Conservation (phyloP, 1,140 invertebrate species). For the Centruroides sculpturatus region DNA sequence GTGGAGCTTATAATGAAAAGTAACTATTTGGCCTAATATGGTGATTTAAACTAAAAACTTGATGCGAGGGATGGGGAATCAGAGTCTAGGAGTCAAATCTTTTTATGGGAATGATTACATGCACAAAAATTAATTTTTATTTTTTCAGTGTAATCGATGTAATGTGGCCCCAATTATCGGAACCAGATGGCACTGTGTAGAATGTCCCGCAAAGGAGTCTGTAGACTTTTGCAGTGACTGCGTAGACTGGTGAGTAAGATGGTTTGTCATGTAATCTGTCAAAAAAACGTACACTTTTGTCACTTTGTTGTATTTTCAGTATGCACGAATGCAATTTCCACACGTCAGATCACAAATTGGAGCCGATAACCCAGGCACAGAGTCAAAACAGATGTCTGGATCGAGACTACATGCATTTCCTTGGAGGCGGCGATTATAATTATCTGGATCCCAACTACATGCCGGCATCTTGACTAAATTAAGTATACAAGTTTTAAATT, state of each 20-base stretch:
- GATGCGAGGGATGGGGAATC: too few species aligned
- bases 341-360: conserved; percentile 25
- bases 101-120: too few species aligned
- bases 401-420: conserved; percentile 26
- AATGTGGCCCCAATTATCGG: conserved; percentile 47
- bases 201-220: conserved; percentile 32
- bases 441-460: conserved; percentile 34
- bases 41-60: background rate
- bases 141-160: conserved; percentile 47
- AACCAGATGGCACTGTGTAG: conserved; percentile 51
- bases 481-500: too few species aligned
- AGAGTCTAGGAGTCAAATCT: too few species aligned
- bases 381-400: conserved; percentile 19
- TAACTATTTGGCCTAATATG: too few species aligned
- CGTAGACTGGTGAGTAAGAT: conserved; percentile 14
- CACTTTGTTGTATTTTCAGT: conserved; percentile 17
- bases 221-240: conserved; percentile 38
- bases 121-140: conserved; percentile 2
- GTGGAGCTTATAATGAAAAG: too few species aligned
- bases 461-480: conserved; percentile 22
- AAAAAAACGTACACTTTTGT: background rate
- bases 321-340: conserved; percentile 24
- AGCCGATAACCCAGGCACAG: conserved; percentile 17
- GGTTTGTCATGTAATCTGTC: background rate
- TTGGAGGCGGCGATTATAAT: conserved; percentile 25